These are phyloP conservation scores for Spodoptera picta DNA, from an alignment of 2,888 invertebrate species.

Conservation along the genomic window DNA sequence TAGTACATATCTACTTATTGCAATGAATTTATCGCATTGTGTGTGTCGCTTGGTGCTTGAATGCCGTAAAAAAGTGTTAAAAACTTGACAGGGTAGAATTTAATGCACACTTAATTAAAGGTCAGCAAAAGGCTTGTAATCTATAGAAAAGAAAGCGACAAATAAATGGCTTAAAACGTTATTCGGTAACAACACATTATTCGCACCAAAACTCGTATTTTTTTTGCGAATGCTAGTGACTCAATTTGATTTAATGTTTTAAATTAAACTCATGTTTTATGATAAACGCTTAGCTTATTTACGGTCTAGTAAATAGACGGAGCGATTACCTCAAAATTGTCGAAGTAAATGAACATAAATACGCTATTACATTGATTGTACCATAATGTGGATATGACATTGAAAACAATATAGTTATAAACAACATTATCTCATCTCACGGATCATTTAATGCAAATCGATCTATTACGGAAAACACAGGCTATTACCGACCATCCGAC, in stretches of 20 bases:
- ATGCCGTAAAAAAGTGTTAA: conserved; percentile 28
- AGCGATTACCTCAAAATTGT: conserved; percentile 56
- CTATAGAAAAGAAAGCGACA: conserved; percentile 18
- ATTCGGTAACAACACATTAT: conserved; percentile 1
- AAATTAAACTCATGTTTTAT: conserved; percentile 42
- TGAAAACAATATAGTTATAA: conserved; percentile 74
- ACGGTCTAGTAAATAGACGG: conserved; percentile 48
- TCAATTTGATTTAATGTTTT: conserved; percentile 36
- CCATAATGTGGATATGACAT: conserved; percentile 68
- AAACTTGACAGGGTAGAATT: conserved; percentile 19
- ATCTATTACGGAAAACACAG: conserved; percentile 79
- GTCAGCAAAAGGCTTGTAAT: conserved; percentile 22
- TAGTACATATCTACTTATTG: conserved; percentile 12
- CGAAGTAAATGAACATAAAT: conserved; percentile 68
- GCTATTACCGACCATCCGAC: conserved; percentile 74
- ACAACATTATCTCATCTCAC: conserved; percentile 81
- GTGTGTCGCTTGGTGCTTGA: conserved; percentile 11
- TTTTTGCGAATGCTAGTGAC: conserved; percentile 22
- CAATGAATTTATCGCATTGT: conserved; percentile 21
- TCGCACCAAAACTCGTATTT: conserved; percentile 5
- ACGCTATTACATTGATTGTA: conserved; percentile 62
- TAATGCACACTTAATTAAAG: conserved; percentile 30
- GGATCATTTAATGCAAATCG: conserved; percentile 87
- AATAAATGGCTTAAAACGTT: conserved; percentile 14
- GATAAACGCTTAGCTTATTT: conserved; percentile 36